Evolutionary conservation across 2,888 invertebrate genomes (phyloP), one percentile per base, ranked within the genome.

Genomic region (Tuta absoluta): DNA sequence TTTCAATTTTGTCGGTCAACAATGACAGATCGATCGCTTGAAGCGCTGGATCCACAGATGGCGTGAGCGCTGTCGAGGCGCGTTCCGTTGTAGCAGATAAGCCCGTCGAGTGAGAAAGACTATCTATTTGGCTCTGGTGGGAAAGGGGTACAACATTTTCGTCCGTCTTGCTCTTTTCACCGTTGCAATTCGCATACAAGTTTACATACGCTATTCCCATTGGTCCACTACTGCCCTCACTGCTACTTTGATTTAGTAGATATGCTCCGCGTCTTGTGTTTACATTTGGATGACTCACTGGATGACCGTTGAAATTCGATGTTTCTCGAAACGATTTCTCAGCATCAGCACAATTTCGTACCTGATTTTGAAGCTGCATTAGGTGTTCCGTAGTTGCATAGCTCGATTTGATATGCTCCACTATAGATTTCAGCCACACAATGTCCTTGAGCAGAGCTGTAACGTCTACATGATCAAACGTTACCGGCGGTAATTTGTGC

Each of bases 401-500:
- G 14, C 14, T 17, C 3, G 33, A 17, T 14, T 63, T 65, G 7
- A 37, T 61, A 4, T 14, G 10, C 49, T 63, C 60, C 23, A 64
- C 38, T 49, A 63, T 63, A n/a, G 49, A 38, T 58, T 53, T 61
- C 17, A 66, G 21, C 23, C 7, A 14, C 17, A 38, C 19, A 7
- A 66, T 28, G 56, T 68, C 66, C 41, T 66, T 66, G 8, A 68
- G 65, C 3, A 68, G 57, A 33, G 65, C 63, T 3, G 66, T 59
- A 57, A 19, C 19, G 28, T 69, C 69, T 28, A 67, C 33, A 33
- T 69, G 66, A 57, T 67, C 66, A 23, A 69, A 66, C 24, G 59
- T 48, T 48, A 69, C 59, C 0, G 66, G 63, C 4, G 67, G 68
- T 37, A 66, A n/a, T 24, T 24, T 28, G 23, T 58, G 14, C 17